phyloP scores from a whole-genome alignment of 2,113 vertebrate genomes.

The Suricata suricatta region DNA sequence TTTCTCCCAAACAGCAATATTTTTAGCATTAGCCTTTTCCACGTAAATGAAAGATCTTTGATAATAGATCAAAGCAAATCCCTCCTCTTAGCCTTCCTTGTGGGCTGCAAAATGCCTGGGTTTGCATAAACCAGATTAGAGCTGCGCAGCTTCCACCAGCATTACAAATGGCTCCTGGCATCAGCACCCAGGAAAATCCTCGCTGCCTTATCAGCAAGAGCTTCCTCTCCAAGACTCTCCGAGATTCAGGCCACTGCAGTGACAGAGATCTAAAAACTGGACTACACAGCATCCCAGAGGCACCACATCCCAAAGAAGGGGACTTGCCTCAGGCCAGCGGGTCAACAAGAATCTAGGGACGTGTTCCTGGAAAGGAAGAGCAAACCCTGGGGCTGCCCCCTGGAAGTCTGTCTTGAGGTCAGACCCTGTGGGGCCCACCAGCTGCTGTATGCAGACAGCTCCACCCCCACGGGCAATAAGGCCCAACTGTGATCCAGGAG shows the following conservation, averaged over 20 bases:
- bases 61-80: conserved; percentile 66
- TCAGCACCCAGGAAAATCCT: neutral
- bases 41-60: conserved; percentile 54
- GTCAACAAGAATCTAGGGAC: neutral
- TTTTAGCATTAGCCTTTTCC: conserved; percentile 45
- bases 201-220: neutral
- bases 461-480: neutral
- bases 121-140: conserved; percentile 38
- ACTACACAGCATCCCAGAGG: rapidly evolving
- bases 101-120: conserved; percentile 10
- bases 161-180: neutral
- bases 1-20: conserved; percentile 52
- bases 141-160: neutral
- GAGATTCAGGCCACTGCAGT: neutral
- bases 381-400: too few relatives aligned
- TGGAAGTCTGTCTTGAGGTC: neutral
- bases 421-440: neutral
- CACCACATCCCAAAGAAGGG: neutral
- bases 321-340: neutral
- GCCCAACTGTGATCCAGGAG: neutral
- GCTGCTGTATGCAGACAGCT: neutral
- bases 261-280: neutral
- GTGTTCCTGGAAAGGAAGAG: neutral
- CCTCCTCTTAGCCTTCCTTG: conserved; percentile 14
- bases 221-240: neutral